Evolutionary conservation across 2,797 vertebrate species (phyloP).

Genomic region (Takifugu rubripes): DNA sequence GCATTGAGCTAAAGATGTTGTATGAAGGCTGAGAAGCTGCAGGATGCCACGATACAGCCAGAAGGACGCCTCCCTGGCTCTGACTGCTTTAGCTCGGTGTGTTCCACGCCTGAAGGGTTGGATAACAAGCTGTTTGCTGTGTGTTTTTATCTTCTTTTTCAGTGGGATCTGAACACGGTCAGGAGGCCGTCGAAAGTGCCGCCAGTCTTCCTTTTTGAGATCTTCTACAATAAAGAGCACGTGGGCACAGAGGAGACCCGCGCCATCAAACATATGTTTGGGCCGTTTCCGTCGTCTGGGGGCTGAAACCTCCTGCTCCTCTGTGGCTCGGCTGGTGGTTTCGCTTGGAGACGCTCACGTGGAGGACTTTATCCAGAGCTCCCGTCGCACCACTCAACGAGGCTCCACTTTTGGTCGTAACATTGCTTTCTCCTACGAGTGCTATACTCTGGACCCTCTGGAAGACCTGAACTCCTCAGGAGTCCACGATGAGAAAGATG

Average conservation of each 20-base stretch:
- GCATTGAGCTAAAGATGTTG: too few species aligned
- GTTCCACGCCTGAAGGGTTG: too few species aligned
- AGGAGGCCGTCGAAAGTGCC: slow-evolving; percentile 86
- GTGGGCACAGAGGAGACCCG: slow-evolving; percentile 88
- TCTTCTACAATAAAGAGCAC: slow-evolving; percentile 84
- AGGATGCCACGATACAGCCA: too few species aligned
- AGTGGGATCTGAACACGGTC: slow-evolving; percentile 89
- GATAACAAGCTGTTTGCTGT: background rate
- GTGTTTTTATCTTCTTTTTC: slow-evolving; percentile 69
- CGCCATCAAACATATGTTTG: slow-evolving; percentile 92
- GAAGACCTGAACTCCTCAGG: slow-evolving; percentile 73
- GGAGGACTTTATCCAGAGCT: slow-evolving; percentile 77
- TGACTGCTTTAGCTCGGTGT: too few species aligned
- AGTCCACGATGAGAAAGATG: slow-evolving; percentile 33
- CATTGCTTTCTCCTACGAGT: slow-evolving; percentile 88
- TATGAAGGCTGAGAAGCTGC: too few species aligned
- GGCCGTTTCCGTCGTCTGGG: slow-evolving; percentile 88
- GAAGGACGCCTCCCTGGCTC: too few species aligned
- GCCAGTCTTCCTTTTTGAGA: slow-evolving; percentile 92
- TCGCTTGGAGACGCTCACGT: slow-evolving; percentile 76
- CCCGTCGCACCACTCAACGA: slow-evolving; percentile 52
- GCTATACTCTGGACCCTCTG: slow-evolving; percentile 84
- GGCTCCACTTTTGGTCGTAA: slow-evolving; percentile 82
- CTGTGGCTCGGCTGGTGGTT: slow-evolving; percentile 78
- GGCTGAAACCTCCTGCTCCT: slow-evolving; percentile 81